Evolutionary conservation across 2,888 invertebrate species (phyloP), one percentile per base, ranked within the genome.

Genomic region (Plemyria rubiginata): DNA sequence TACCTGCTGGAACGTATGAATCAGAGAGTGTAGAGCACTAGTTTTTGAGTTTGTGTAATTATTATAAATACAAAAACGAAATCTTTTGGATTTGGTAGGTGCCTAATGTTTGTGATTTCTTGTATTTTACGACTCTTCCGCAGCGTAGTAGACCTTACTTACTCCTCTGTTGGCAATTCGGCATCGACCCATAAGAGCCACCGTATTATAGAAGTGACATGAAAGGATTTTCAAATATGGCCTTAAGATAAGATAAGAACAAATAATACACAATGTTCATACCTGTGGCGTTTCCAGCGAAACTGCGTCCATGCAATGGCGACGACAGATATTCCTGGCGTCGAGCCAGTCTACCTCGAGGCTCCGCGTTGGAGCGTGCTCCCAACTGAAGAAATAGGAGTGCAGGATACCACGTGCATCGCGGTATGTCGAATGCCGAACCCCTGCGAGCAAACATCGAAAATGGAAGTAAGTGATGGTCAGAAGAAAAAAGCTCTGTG

Each of bases 341-440:
- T 98, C 98, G 56, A 98, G 89, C 98, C 98, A 98, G 83, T 98
- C 97, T 1, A 98, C 97, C 88, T 97, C 97, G 68, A 97, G 89
- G 75, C 93, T 96, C 74, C 96, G 94, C 29, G 97, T 97, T 2
- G 97, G 96, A 53, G 94, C 94, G 82, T 97, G 97, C 76, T 97
- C 97, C 97, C 97, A 97, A 82, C 97, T 97, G 95, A 98, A 98
- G 96, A 98, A 98, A 92, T 98, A 98, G 28, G 97, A 97, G 85
- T 98, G 98, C 5, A 96, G 95, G 29, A 97, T 97, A 50, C 97
- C 97, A 60, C 97, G 94, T 11, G 96, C 97, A 84, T 98, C 98
- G 73, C 97, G 95, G 90, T 97, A 98, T 13, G 96, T 96, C 48
- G 97, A 96, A 83, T 98, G 98, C 69, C 97, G 95, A 40, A 98